phyloP scores from a whole-genome alignment of 2,888 invertebrate genomes.

The Corythucha ciliata region DNA sequence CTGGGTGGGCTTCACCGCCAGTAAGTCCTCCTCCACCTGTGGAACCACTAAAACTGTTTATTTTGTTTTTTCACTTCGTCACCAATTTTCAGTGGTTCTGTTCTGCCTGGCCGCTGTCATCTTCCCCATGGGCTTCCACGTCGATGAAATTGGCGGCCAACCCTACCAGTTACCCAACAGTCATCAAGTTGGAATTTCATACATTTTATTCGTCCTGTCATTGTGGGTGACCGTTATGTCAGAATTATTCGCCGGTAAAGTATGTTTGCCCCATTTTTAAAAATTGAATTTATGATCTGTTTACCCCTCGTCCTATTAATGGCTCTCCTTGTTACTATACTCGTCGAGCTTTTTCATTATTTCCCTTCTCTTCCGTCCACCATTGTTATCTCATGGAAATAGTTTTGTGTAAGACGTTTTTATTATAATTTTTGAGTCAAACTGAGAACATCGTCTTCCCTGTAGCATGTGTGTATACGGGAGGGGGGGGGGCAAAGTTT shows the following conservation, averaged over 20 bases:
- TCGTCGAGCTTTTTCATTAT: no score
- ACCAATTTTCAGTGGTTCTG: slow-evolving; percentile 74
- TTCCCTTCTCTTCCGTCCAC: no score
- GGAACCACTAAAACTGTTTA: not conserved
- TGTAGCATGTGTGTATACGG: no score
- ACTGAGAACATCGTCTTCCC: no score
- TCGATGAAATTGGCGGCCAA: slow-evolving; percentile 91
- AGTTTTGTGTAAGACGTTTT: no score
- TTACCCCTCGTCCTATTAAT: no score
- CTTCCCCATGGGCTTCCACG: slow-evolving; percentile 92
- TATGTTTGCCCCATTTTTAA: slow-evolving; percentile 90
- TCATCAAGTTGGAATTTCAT: slow-evolving; percentile 91
- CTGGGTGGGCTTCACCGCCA: slow-evolving; percentile 92
- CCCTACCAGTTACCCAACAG: slow-evolving; percentile 91
- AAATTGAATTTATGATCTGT: no score
- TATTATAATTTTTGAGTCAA: no score
- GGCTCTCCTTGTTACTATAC: no score
- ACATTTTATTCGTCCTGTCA: slow-evolving; percentile 91
- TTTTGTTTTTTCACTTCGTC: not conserved
- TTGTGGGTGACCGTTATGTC: slow-evolving; percentile 95
- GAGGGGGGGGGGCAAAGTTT: no score
- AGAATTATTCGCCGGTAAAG: slow-evolving; percentile 93
- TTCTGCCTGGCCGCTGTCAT: slow-evolving; percentile 93
- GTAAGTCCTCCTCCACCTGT: slow-evolving; percentile 52
- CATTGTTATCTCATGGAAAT: no score